A percentile compares a stretch with the other conserved stretches of the same genome.
These are phyloP conservation scores for Phenganax marumi DNA, from an alignment of 92 coral and sea anemone species.

Conservation along the genomic window DNA sequence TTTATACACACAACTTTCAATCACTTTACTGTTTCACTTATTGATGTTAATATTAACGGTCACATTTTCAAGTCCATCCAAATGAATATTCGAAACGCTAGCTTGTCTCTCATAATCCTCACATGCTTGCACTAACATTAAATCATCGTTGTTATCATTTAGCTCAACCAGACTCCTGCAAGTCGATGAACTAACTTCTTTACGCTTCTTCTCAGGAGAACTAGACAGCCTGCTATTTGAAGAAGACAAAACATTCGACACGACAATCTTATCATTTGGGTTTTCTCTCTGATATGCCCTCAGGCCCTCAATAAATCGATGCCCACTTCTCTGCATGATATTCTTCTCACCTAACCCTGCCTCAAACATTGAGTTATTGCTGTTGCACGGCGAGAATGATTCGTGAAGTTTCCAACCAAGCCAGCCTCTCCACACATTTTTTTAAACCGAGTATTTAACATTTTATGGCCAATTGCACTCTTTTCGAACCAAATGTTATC, in stretches of 20 bases:
- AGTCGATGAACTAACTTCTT: no score
- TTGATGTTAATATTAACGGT: no score
- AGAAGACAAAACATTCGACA: conserved; percentile 19
- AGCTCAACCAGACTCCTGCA: no score
- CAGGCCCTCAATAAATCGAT: conserved; percentile 27
- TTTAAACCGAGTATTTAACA: conserved; percentile 21
- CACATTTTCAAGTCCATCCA: no score
- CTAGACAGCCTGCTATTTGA: neutral
- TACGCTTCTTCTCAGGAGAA: no score
- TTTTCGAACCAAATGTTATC: conserved; percentile 32
- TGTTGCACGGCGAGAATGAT: conserved; percentile 44
- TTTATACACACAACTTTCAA: no score
- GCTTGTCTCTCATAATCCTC: no score
- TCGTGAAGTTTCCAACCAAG: conserved; percentile 40
- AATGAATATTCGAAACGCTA: no score
- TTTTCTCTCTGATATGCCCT: conserved; percentile 43
- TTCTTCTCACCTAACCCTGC: conserved; percentile 41
- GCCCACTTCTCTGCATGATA: conserved; percentile 47
- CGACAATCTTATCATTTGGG: neutral
- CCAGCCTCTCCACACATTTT: conserved; percentile 42
- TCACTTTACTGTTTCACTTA: no score
- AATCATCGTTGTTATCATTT: no score
- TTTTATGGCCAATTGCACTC: conserved; percentile 33
- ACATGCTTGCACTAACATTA: no score
- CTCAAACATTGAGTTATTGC: conserved; percentile 39